Base-by-base conservation (phyloP, 2,797 vertebrate genomes). In the Paguma larvata region DNA sequence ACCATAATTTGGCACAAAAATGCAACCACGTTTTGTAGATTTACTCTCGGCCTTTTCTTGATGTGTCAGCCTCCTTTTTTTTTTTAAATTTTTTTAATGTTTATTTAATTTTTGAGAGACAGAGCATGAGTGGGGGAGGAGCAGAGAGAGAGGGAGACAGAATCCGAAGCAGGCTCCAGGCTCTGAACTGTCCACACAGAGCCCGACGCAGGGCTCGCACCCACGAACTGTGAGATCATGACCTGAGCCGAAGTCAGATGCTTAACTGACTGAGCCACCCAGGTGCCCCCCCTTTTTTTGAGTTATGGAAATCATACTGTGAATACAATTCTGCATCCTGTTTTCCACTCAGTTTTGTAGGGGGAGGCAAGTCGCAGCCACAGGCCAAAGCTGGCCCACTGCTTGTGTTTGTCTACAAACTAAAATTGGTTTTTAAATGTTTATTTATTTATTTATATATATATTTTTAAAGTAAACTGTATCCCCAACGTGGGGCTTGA, bases 401-500 rank as follows among this genome's bases (percentile, higher is more conserved):
- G 75, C 56, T 51, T 44, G 0, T 38, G 79, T 75, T 78, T 89
- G 73, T 51, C 56, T 59, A 46, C 25, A 44, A 97, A 32, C 84
- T 91, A 63, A 89, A 77, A 38, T 32, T 94, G 27, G 23, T 38
- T 93, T 95, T 86, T 51, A 89, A 93, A 89, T 46, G 30, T 46
- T 16, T 30, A 46, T 18, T 46, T 75, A 63, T 46, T 46, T 75
- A 46, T 46, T 70, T 70, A 14, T 27, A 73, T 7, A n/a, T n/a
- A n/a, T 10, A 23, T 27, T 27, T 73, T 73, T 1, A 13, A 75
- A 75, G 14, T 46, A 75, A 75, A 30, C 41, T 75, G 14, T 75
- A 46, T 30, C 41, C 25, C 41, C 41, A 75, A 18, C 3, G 7
- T 16, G 27, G 3, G 25, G 72, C 27, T 75, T 44, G 44, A 75